A percentile compares a stretch with the other conserved stretches of the same genome.
phyloP scores from a whole-genome alignment of 92 coral and sea anemone genomes.

The Montipora capitata region DNA sequence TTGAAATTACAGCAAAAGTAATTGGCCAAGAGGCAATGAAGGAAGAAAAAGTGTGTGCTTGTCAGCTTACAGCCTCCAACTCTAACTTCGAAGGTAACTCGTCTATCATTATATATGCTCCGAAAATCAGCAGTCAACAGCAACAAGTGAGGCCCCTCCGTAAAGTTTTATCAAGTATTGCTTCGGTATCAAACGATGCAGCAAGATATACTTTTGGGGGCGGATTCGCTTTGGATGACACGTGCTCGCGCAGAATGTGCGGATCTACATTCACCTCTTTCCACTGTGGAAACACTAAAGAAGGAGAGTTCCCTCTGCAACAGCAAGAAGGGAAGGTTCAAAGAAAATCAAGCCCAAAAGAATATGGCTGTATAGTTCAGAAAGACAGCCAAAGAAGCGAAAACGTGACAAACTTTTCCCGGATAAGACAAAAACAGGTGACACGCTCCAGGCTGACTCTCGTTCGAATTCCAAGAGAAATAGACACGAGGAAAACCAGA shows the following conservation, averaged over 20 bases:
- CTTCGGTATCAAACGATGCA: background rate
- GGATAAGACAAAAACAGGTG: background rate
- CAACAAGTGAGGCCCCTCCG: background rate
- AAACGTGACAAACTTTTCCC: background rate
- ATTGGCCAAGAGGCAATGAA: background rate
- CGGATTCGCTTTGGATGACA: background rate
- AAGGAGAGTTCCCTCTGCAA: background rate
- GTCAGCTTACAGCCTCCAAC: background rate
- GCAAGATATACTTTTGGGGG: background rate
- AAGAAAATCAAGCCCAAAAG: background rate
- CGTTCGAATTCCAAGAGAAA: conserved; percentile 12
- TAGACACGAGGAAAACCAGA: background rate
- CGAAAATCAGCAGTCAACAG: background rate
- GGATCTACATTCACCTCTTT: background rate
- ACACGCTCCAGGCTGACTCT: conserved; percentile 14
- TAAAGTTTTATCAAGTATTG: background rate
- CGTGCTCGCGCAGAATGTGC: background rate
- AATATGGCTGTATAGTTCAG: background rate
- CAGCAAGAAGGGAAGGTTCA: background rate
- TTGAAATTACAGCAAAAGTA: background rate
- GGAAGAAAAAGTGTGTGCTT: background rate
- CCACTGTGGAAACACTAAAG: background rate
- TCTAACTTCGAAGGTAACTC: background rate
- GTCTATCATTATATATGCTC: background rate
- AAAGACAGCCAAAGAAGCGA: background rate